These are phyloP conservation scores for Wasmannia auropunctata DNA, from an alignment of 1,140 invertebrate genomes.

Conservation along the genomic window DNA sequence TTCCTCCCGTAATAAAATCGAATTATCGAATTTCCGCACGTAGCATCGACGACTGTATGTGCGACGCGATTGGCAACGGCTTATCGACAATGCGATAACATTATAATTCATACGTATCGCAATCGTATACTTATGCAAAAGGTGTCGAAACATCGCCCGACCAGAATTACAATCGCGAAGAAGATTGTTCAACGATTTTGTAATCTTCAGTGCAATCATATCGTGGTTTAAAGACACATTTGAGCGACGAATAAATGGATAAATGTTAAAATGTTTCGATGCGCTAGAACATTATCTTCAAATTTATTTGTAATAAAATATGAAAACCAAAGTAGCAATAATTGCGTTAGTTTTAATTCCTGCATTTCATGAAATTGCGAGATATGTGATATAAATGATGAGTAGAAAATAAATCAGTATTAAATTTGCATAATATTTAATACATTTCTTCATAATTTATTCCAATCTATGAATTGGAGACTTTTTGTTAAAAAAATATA, in stretches of 20 bases:
- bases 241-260: background rate
- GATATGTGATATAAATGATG: background rate
- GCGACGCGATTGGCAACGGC: constrained; percentile 25
- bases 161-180: constrained; percentile 58
- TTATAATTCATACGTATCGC: constrained; percentile 62
- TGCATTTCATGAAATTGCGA: background rate
- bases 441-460: background rate
- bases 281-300: background rate
- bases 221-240: background rate
- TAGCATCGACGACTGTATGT: constrained; percentile 18
- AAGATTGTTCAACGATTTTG: constrained; percentile 23
- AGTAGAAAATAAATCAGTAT: background rate
- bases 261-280: background rate
- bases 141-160: constrained; percentile 27
- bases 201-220: background rate
- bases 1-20: constrained; percentile 6
- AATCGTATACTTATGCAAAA: constrained; percentile 52
- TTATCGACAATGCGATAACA: constrained; percentile 62
- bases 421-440: background rate
- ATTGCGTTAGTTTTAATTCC: background rate
- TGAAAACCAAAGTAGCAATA: background rate
- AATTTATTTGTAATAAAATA: background rate
- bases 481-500: background rate
- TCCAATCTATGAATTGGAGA: background rate
- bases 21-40: constrained; percentile 66